Conservation (phyloP, 2,888 invertebrate genomes). For the Koerneria pararmatus region DNA sequence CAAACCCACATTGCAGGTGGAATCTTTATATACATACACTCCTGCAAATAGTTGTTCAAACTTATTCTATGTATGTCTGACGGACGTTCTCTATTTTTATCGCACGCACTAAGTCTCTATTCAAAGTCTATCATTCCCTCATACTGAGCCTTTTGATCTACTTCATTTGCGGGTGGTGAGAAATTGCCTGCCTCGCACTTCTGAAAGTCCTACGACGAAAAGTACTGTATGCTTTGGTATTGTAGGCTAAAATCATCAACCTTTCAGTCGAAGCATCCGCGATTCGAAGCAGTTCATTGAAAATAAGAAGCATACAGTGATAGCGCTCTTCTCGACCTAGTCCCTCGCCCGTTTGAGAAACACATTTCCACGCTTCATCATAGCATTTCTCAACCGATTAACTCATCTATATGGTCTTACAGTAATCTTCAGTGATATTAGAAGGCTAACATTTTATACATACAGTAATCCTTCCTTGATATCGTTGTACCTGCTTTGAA, state of each 20-base stretch:
- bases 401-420: constrained; percentile 9
- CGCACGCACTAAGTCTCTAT: no score
- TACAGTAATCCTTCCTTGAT: no score
- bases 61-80: no score
- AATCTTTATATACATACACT: no score
- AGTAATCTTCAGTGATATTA: constrained; percentile 15
- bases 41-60: no score
- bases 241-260: constrained; percentile 33
- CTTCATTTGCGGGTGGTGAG: no score
- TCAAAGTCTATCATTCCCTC: no score
- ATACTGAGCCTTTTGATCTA: no score
- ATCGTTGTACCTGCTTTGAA: no score
- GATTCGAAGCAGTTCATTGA: constrained; percentile 82
- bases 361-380: constrained; percentile 74
- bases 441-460: no score
- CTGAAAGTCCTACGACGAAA: background rate
- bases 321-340: constrained; percentile 75
- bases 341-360: constrained; percentile 21
- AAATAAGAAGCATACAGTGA: constrained; percentile 83
- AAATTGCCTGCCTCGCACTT: background rate
- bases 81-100: no score
- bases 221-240: background rate
- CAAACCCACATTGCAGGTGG: no score
- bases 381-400: constrained; percentile 74
- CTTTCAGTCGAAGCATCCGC: constrained; percentile 46